These are phyloP conservation scores for Coboldia fuscipes DNA, from an alignment of 1,140 invertebrate species.

Conservation along the genomic window DNA sequence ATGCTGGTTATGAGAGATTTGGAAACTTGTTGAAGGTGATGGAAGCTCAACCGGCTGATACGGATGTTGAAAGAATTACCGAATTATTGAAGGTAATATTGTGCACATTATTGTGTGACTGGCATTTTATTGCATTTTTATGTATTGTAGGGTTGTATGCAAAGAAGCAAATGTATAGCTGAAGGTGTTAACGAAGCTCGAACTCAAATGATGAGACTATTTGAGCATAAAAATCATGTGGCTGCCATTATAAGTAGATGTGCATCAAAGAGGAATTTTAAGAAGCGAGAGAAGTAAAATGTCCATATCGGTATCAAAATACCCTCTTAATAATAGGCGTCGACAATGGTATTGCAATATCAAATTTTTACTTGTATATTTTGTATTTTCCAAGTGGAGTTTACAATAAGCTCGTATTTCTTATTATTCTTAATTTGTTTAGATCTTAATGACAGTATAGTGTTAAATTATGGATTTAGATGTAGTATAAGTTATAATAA, in stretches of 20 bases:
- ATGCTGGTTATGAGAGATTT: no score
- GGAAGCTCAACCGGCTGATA: slow-evolving; percentile 38
- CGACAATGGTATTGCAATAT: no score
- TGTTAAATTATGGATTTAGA: no score
- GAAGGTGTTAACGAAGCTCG: slow-evolving; percentile 80
- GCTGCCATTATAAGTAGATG: slow-evolving; percentile 74
- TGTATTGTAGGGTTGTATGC: slow-evolving; percentile 79
- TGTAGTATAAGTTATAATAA: no score
- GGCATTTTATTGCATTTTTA: slow-evolving; percentile 5
- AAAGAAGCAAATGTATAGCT: slow-evolving; percentile 77
- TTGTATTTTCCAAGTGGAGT: no score
- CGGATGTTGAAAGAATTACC: slow-evolving; percentile 45
- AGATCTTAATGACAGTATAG: no score
- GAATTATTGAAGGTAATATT: slow-evolving; percentile 43
- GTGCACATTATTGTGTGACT: slow-evolving; percentile 3
- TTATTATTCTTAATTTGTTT: no score
- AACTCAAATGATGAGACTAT: slow-evolving; percentile 67
- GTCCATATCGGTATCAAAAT: no score
- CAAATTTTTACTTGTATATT: no score
- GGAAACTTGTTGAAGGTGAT: no score
- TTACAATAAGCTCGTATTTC: no score
- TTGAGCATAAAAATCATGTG: slow-evolving; percentile 75
- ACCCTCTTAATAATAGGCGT: no score
- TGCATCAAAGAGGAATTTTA: slow-evolving; percentile 73
- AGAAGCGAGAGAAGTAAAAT: slow-evolving; percentile 68